Evolutionary conservation across 2,797 vertebrate species (phyloP).

Genomic region (Phoxinus dragarum): DNA sequence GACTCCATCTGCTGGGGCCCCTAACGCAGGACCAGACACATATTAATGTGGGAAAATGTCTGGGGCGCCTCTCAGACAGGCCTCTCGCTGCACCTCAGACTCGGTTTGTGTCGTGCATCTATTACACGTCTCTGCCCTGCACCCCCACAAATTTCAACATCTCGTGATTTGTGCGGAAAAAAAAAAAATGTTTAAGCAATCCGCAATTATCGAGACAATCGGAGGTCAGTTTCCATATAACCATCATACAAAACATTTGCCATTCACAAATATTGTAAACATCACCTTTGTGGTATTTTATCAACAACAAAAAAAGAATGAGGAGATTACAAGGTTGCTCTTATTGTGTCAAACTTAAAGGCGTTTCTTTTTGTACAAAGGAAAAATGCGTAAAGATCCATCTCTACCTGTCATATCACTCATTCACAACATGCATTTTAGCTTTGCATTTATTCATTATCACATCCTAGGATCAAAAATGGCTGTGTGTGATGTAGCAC

Average conservation of each 20-base stretch:
- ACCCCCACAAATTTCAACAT: constrained; percentile 62
- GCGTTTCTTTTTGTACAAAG: background rate
- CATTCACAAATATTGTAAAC: background rate
- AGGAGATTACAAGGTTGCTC: background rate
- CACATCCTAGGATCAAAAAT: background rate
- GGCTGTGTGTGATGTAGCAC: constrained; percentile 6
- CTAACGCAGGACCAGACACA: constrained; percentile 78
- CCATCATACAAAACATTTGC: background rate
- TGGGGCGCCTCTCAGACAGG: constrained; percentile 71
- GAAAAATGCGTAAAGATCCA: background rate
- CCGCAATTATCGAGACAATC: background rate
- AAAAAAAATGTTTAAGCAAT: background rate
- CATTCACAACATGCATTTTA: background rate
- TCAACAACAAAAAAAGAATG: background rate
- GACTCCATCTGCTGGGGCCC: constrained; percentile 82
- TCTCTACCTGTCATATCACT: background rate
- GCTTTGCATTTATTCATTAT: constrained; percentile 5
- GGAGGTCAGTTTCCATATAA: background rate
- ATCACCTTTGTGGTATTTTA: background rate
- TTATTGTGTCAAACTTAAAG: background rate
- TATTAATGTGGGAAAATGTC: constrained; percentile 85
- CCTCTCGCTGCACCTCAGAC: constrained; percentile 76
- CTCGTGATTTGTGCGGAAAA: background rate
- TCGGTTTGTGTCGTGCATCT: constrained; percentile 75
- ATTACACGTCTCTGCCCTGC: constrained; percentile 68